A percentile compares a stretch with the other conserved stretches of the same genome.
Conservation (phyloP, 2,888 invertebrate genomes). For the Hirudinaria manillensis region DNA sequence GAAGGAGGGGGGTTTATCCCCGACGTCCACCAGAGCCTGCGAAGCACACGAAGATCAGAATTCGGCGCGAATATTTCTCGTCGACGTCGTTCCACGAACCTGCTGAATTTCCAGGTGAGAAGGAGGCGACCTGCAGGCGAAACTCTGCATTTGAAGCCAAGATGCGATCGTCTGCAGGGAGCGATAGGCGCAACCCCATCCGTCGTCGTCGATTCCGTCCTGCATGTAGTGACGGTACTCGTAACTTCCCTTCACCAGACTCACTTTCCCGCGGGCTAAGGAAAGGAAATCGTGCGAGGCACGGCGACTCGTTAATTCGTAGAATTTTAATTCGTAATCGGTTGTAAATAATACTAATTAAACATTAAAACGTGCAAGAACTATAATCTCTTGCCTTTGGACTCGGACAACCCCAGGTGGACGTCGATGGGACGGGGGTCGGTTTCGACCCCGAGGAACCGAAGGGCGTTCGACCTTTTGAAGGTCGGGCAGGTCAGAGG, state of each 20-base stretch:
- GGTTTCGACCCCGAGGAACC: conserved; percentile 44
- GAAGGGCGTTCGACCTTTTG: conserved; percentile 64
- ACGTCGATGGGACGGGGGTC: conserved; percentile 65
- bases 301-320: not conserved
- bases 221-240: conserved; percentile 89
- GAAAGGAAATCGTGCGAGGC: not conserved
- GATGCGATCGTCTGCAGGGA: conserved; percentile 92
- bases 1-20: conserved; percentile 82
- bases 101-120: conserved; percentile 70
- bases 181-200: conserved; percentile 97
- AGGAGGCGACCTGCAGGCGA: conserved; percentile 65
- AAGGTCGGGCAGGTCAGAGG: conserved; percentile 68
- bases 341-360: not conserved
- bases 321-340: not conserved
- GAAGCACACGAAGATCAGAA: conserved; percentile 25
- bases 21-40: conserved; percentile 83
- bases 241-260: conserved; percentile 72
- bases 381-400: conserved; percentile 46
- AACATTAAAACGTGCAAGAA: not conserved
- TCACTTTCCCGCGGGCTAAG: conserved; percentile 44
- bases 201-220: conserved; percentile 83
- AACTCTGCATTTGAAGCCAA: conserved; percentile 70
- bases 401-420: conserved; percentile 62
- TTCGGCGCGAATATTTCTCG: not conserved
- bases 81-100: conserved; percentile 43